Percentiles rank a stretch among this genome's conserved stretches.
Evolutionary conservation across 2,113 vertebrate genomes (phyloP).

Genomic region (Prinia subflava): DNA sequence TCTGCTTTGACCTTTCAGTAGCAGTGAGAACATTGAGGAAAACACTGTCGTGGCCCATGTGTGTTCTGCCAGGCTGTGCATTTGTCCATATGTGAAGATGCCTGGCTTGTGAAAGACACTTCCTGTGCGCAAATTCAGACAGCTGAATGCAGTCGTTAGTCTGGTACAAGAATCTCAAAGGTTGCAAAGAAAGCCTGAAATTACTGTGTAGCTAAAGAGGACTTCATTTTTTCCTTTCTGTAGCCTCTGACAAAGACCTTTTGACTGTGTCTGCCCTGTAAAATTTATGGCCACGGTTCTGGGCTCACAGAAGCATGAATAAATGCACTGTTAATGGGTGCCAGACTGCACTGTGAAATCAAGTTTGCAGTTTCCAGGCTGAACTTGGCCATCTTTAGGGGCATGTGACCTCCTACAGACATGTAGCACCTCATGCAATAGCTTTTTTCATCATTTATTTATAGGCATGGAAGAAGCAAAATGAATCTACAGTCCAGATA

Average conservation of each 20-base stretch:
- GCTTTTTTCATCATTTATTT: conserved; percentile 44
- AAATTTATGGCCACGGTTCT: neutral
- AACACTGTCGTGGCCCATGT: neutral
- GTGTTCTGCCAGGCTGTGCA: neutral
- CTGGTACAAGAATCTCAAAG: neutral
- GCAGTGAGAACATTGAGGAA: neutral
- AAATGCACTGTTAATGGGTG: neutral
- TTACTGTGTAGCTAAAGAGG: neutral
- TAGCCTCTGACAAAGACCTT: neutral
- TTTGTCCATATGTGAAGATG: neutral
- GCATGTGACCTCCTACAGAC: neutral
- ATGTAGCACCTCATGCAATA: neutral
- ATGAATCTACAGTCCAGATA: neutral
- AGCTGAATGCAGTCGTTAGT: neutral
- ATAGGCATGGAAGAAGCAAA: neutral
- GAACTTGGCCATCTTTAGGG: neutral
- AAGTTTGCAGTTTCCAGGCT: neutral
- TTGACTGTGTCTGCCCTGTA: neutral
- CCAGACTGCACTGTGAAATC: neutral
- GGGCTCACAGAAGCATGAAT: neutral
- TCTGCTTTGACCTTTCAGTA: neutral
- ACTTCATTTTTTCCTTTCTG: neutral
- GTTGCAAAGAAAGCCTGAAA: neutral
- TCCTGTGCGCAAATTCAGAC: neutral
- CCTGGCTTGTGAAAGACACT: neutral